Percentiles rank a stretch among this genome's conserved stretches.
Conservation (phyloP, 2,888 invertebrate genomes). For the Zhuqinia jingwanae region DNA sequence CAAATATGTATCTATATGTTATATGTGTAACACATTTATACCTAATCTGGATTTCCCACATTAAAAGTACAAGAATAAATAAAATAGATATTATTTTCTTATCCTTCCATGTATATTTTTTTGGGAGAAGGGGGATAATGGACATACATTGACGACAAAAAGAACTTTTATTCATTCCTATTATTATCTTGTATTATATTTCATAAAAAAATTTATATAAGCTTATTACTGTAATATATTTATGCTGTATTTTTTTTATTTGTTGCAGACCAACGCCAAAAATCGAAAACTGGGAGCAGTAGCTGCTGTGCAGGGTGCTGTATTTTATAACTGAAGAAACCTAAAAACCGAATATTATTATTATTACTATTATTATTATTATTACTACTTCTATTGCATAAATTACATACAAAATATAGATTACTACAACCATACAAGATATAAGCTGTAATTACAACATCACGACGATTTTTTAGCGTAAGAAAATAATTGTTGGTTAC, state of each 20-base stretch:
- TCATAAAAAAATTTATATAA: not conserved
- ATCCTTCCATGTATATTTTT: no score
- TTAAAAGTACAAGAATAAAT: no score
- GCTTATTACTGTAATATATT: not conserved
- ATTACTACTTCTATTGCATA: not conserved
- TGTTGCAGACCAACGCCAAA: slow-evolving; percentile 95
- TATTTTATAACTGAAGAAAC: slow-evolving; percentile 88
- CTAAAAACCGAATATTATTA: slow-evolving; percentile 62
- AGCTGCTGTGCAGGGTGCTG: slow-evolving; percentile 96
- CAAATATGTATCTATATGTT: not conserved
- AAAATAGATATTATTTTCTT: no score
- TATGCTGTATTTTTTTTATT: slow-evolving; percentile 77
- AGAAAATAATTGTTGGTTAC: no score
- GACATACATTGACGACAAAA: no score
- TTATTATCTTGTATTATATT: no score
- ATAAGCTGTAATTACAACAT: slow-evolving; percentile 16
- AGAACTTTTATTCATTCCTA: no score
- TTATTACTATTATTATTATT: slow-evolving; percentile 38
- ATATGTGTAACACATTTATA: not conserved
- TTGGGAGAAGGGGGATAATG: no score
- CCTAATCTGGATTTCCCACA: no score
- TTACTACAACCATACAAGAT: slow-evolving; percentile 15
- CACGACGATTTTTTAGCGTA: slow-evolving; percentile 17
- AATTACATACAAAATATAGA: not conserved
- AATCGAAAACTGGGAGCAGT: slow-evolving; percentile 97